A percentile compares a stretch with the other conserved stretches of the same genome.
Evolutionary conservation across 2,888 invertebrate genomes (phyloP).

Genomic region (Eurytoma adleriae): DNA sequence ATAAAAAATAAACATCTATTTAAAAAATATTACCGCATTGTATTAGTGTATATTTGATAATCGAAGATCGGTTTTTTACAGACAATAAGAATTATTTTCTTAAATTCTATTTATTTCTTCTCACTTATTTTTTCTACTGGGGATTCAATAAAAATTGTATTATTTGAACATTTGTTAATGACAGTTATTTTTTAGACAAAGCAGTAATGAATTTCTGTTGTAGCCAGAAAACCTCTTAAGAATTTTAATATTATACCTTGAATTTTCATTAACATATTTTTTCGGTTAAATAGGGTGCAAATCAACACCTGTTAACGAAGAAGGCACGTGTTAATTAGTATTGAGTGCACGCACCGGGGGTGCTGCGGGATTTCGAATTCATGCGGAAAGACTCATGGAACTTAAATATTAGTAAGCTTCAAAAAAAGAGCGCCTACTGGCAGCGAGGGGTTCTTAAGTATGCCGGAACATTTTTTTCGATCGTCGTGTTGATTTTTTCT

Average conservation of each 20-base stretch:
- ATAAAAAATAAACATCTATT: too few relatives aligned
- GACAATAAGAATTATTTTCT: too few relatives aligned
- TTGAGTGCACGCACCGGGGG: not conserved
- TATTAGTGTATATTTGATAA: too few relatives aligned
- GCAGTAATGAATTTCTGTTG: too few relatives aligned
- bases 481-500: not conserved
- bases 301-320: slow-evolving; percentile 39
- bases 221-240: too few relatives aligned
- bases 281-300: slow-evolving; percentile 34
- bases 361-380: slow-evolving; percentile 42
- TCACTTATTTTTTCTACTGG: too few relatives aligned
- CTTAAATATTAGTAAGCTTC: slow-evolving; percentile 64
- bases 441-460: slow-evolving; percentile 13
- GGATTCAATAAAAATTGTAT: too few relatives aligned
- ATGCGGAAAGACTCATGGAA: slow-evolving; percentile 41
- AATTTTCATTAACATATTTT: slow-evolving; percentile 5
- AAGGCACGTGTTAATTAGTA: slow-evolving; percentile 1
- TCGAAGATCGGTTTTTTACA: too few relatives aligned
- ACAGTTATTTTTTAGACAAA: too few relatives aligned
- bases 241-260: not conserved
- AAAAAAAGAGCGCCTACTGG: slow-evolving; percentile 8
- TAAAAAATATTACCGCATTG: too few relatives aligned
- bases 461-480: not conserved
- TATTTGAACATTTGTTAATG: too few relatives aligned
- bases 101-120: too few relatives aligned